Evolutionary conservation across 2,113 vertebrate genomes (phyloP).

Genomic region (Gobio gobio): DNA sequence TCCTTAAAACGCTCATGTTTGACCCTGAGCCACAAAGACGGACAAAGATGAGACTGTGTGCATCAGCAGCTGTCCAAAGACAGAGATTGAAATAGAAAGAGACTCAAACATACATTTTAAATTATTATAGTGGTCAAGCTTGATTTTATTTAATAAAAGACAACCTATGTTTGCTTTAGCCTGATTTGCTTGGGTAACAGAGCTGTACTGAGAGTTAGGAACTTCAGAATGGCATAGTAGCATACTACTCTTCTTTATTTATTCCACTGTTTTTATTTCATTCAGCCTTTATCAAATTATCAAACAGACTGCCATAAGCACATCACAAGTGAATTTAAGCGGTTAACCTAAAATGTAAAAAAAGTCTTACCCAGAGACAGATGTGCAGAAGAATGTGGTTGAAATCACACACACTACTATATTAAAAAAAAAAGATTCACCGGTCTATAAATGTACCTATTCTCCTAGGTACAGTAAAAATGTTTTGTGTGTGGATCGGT

Average conservation of each 20-base stretch:
- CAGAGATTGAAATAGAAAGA: not conserved
- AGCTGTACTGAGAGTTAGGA: not conserved
- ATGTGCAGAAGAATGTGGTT: slow-evolving; percentile 9
- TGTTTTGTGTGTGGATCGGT: not conserved
- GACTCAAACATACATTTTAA: not conserved
- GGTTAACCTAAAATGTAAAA: not conserved
- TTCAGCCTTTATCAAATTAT: too few species aligned
- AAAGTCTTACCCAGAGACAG: not conserved
- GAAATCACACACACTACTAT: not conserved
- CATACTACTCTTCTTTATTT: not conserved
- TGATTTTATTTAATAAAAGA: slow-evolving; percentile 36
- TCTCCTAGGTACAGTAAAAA: not conserved
- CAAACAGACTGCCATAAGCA: not conserved
- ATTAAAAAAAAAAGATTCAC: not conserved
- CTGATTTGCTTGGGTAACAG: not conserved
- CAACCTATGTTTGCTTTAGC: not conserved
- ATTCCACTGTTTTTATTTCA: not conserved
- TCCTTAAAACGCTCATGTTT: slow-evolving; percentile 1
- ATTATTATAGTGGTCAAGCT: slow-evolving; percentile 12
- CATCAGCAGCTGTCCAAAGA: slow-evolving; percentile 21
- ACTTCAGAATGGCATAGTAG: not conserved
- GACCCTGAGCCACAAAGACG: slow-evolving; percentile 24
- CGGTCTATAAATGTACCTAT: not conserved
- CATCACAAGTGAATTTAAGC: not conserved
- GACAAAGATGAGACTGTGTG: slow-evolving; percentile 51